A percentile compares a stretch with the other conserved stretches of the same genome.
Conservation (phyloP, 2,113 vertebrate genomes). For the Hystrix brachyura region DNA sequence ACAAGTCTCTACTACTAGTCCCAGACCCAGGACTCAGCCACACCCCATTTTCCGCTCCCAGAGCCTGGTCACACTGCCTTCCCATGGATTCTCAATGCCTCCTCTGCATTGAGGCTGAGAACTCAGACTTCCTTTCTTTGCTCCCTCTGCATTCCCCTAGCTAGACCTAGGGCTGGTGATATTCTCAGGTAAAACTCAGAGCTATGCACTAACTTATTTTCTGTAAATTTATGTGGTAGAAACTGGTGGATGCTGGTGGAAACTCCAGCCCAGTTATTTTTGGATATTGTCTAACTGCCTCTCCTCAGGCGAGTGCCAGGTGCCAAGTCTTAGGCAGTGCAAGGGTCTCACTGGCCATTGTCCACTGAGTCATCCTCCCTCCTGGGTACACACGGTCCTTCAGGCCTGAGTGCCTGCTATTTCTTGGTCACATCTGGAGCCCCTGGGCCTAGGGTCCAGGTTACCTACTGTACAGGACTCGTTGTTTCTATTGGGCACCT, state of each 20-base stretch:
- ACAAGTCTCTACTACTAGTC: background rate
- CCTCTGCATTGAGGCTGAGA: background rate
- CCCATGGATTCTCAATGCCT: background rate
- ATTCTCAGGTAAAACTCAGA: background rate
- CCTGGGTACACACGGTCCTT: background rate
- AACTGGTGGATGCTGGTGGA: background rate
- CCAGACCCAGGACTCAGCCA: background rate
- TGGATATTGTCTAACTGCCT: background rate
- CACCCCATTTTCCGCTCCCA: background rate
- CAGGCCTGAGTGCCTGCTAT: background rate
- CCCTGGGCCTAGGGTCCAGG: background rate
- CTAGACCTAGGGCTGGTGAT: background rate
- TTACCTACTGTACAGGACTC: too few relatives aligned
- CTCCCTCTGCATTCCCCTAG: background rate
- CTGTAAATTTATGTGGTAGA: background rate
- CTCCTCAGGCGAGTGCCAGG: background rate
- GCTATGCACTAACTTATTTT: background rate
- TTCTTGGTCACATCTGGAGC: background rate
- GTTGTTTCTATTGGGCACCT: accelerated
- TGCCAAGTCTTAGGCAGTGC: background rate
- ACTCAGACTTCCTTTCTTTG: background rate
- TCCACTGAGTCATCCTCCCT: background rate
- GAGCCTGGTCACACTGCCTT: background rate
- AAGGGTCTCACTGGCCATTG: background rate
- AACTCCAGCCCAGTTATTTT: background rate